Percentiles rank a stretch among this genome's conserved stretches.
These are phyloP conservation scores for Macrosiphum euphorbiae DNA, from an alignment of 2,888 invertebrate species.

Conservation along the genomic window DNA sequence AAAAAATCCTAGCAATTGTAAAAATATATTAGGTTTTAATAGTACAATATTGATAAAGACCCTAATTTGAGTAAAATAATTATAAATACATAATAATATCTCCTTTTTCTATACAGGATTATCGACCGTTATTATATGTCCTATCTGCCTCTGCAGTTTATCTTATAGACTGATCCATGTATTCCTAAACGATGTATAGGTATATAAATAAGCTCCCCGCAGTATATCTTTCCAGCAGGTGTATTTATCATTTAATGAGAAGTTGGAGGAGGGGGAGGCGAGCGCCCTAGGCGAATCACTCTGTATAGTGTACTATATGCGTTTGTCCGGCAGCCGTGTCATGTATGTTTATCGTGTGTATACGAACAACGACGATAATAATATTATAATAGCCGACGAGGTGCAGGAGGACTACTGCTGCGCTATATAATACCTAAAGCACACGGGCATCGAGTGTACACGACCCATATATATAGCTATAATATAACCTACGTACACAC, in stretches of 20 bases:
- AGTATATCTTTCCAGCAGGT: no score
- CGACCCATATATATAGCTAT: background rate
- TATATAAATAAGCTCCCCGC: no score
- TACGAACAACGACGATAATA: background rate
- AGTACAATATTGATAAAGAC: background rate
- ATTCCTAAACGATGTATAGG: no score
- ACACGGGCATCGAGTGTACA: background rate
- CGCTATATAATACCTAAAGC: background rate
- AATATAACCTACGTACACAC: background rate
- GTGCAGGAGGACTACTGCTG: conserved; percentile 19
- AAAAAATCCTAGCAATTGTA: background rate
- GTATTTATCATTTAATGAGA: background rate
- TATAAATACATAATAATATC: background rate
- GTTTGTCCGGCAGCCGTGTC: background rate
- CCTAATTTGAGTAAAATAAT: background rate
- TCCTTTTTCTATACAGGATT: background rate
- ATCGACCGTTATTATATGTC: background rate
- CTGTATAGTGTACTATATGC: background rate
- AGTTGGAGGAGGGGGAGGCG: background rate
- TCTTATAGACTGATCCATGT: no score
- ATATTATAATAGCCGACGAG: conserved; percentile 4
- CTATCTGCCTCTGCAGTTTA: background rate
- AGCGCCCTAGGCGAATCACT: background rate
- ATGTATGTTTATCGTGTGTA: background rate
- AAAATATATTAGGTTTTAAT: background rate